Base-by-base conservation (phyloP, 30 jellyfish, hydroid and myxozoan genomes). In the Cassiopea andromeda region DNA sequence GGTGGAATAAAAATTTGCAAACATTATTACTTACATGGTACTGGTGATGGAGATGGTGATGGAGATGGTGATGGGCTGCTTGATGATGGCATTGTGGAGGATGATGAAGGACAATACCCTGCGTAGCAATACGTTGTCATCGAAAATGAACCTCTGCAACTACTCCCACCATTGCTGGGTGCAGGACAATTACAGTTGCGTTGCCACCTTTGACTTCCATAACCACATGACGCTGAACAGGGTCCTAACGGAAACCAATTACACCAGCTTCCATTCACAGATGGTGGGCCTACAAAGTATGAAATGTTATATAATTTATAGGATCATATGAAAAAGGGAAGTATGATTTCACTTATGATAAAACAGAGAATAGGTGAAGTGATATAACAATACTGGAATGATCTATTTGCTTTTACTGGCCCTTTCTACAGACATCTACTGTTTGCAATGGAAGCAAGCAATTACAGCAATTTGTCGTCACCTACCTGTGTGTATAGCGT, bases 181-280 rank as follows among this genome's bases (percentile, higher is more conserved):
- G 78, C 8, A 0, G 88, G 88, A 6, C 88, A 80, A 10, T 45
- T 17, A 78, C 88, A 80, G 4, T 38, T 5, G 17, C 88, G 76
- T 45, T 61, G 16, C 43, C 58, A 2, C 9, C 46, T 18, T 44
- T 59, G 88, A 4, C 60, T 1, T 0, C 88, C 88, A 38, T n/a
- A 43, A 7, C 88, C 88, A 80, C 88, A 80, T 7, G 88, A 80
- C 6, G 46, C 88, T 13, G 77, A 48, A 48, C 88, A 80, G n/a
- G 88, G 78, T n/a, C 79, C 38, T 16, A 47, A 60, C 60, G 1
- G 80, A 8, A 1, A 2, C 88, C 88, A 80, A 7, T 19, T 6
- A 48, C 88, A 80, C 88, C 88, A 80, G 7, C 78, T 64, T 6
- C 88, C 88, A 66, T 80, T 45, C 4, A 80, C 78, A 5, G 38